phyloP scores from a whole-genome alignment of 2,888 invertebrate species.

The Pterostichus madidus region DNA sequence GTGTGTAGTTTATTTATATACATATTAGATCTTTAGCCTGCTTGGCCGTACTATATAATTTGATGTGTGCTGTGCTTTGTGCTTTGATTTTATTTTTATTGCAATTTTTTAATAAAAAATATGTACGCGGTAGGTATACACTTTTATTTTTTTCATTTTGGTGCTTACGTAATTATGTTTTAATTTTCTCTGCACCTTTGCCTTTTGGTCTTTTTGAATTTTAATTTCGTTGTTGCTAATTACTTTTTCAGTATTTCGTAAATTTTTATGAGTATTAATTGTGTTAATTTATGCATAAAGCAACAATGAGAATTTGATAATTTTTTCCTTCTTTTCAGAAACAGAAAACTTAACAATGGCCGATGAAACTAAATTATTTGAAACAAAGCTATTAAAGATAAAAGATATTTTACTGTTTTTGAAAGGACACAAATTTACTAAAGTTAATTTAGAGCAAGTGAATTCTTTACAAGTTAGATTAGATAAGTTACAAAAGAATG shows the following conservation, averaged over 20 bases:
- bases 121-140: constrained; percentile 4
- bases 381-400: constrained; percentile 75
- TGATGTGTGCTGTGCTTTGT: not conserved
- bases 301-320: not conserved
- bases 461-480: constrained; percentile 75
- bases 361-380: constrained; percentile 77
- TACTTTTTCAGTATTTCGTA: not conserved
- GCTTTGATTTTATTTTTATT: not conserved
- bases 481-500: constrained; percentile 74
- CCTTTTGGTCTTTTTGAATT: constrained; percentile 17
- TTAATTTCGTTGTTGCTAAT: constrained; percentile 28
- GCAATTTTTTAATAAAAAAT: not conserved
- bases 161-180: constrained; percentile 2
- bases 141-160: constrained; percentile 16
- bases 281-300: not conserved
- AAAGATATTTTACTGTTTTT: constrained; percentile 72
- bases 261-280: constrained; percentile 23
- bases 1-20: too few relatives aligned
- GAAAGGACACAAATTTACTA: constrained; percentile 69
- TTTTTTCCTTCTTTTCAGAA: constrained; percentile 69
- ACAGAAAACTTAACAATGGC: constrained; percentile 74
- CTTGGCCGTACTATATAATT: too few relatives aligned
- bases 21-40: too few relatives aligned
- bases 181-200: constrained; percentile 18
- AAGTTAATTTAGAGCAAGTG: constrained; percentile 69